Evolutionary conservation across 1,140 invertebrate species (phyloP), one percentile per base, ranked within the genome.

Genomic region (Drosophila willistoni): DNA sequence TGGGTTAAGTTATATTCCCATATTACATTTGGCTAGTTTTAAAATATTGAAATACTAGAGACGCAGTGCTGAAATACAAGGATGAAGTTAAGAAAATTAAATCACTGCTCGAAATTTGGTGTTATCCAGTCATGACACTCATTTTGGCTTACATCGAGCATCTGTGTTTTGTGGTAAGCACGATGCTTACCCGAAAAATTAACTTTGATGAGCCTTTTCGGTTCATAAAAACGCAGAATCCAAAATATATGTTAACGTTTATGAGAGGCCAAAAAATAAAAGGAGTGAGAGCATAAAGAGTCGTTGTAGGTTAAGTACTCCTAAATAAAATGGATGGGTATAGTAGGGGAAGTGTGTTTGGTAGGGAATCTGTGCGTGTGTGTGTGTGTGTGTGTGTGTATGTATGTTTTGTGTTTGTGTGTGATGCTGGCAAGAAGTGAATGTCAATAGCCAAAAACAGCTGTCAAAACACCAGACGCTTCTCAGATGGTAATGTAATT

Each of bases 391-490:
- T 51, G 9, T 51, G 9, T 51, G 42, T 44, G n/a, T n/a, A n/a
- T n/a, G n/a, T n/a, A n/a, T n/a, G n/a, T n/a, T 44, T 0, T 44
- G 42, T 44, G 7, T 17, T 1, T 64, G 64, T 68, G 44, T 29
- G 55, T 59, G 68, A 67, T 47, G 25, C n/a, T 62, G 68, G 60
- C 81, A 84, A 84, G 71, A 63, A 81, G 78, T 73, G 67, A 79
- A 82, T 82, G 83, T 83, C 83, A 86, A 87, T 86, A 83, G 60
- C 76, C 83, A 87, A 77, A 77, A 87, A 81, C 82, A 87, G 79
- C 83, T 86, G 83, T 86, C 83, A 86, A 87, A 86, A 83, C 76
- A 82, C 72, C 55, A 86, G 83, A 87, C 79, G 64, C 63, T 67
- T 57, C 67, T 56, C 55, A 68, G 71, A 79, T 79, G 83, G 73